Evolutionary conservation across 2,797 vertebrate species (phyloP), one percentile per base, ranked within the genome.

Genomic region (Coreius guichenoti): DNA sequence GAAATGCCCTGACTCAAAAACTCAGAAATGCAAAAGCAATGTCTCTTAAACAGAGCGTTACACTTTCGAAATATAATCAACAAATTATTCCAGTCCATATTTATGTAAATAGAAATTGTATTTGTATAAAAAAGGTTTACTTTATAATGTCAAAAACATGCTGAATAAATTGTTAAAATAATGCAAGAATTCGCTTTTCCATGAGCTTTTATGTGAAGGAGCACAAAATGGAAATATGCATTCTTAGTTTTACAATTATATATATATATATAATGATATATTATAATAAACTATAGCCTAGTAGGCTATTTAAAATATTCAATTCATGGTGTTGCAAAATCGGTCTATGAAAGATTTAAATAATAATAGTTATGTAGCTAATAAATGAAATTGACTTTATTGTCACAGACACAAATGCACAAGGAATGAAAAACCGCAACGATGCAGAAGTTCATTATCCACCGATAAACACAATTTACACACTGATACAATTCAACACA

Each of bases 41-140:
- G 33, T 14, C 68, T 70, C 21, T 43, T 43, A 43, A 70, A 69
- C 12, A n/a, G 65, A 33, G 9, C 5, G 26, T 29, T 26, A 16
- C 45, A 73, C 72, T 31, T 74, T 23, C 14, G 29, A 54, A 54
- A 56, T 23, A 76, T 3, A n/a, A 76, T 76, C 73, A 75, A 54
- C 19, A 33, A 14, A 75, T 23, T 11, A 51, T 1, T 31, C 5
- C 8, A 8, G n/a, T 14, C 1, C 3, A 14, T 26, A 26, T 43
- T 70, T 14, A 70, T n/a, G 39, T n/a, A 26, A 14, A 70, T 17
- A 33, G 3, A 67, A 6, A 19, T 70, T 4, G 45, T 0, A 43
- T n/a, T 7, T 43, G 6, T 43, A 69, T 3, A n/a, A 72, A 45
- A 72, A 17, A 45, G 7, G 23, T n/a, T 45, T 2, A n/a, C 23